These are phyloP conservation scores for Rhinolophus ferrumequinum DNA, from an alignment of 2,113 vertebrate genomes.

Conservation along the genomic window DNA sequence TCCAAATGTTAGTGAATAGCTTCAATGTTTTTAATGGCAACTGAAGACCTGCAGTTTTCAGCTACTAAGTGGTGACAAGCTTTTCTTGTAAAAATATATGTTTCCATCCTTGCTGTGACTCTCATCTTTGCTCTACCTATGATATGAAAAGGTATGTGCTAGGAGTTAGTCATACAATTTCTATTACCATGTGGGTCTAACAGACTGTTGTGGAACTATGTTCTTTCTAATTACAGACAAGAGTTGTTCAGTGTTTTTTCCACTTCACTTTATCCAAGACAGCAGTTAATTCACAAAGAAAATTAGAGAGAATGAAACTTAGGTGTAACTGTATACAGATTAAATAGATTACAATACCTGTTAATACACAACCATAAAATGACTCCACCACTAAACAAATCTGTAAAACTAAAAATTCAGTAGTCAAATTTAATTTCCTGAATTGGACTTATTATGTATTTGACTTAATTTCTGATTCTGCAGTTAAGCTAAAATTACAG, in stretches of 20 bases:
- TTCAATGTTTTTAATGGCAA: not conserved
- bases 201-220: not conserved
- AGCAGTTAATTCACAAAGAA: not conserved
- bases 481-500: constrained; percentile 1
- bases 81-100: not conserved
- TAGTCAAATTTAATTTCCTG: not conserved
- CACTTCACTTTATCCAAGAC: not conserved
- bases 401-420: not conserved
- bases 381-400: not conserved
- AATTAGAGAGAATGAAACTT: not conserved
- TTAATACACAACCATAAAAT: not conserved
- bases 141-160: not conserved
- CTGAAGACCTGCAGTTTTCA: not conserved
- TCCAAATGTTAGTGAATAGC: not conserved
- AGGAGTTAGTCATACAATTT: not conserved
- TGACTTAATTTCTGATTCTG: not conserved
- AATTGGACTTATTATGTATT: not conserved
- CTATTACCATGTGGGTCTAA: not conserved
- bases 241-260: not conserved
- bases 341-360: not conserved
- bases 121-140: not conserved
- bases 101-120: not conserved
- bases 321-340: not conserved
- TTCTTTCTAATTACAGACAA: not conserved
- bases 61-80: not conserved